Evolutionary conservation across 2,888 invertebrate genomes (phyloP).

Genomic region (Pammene fasciana): DNA sequence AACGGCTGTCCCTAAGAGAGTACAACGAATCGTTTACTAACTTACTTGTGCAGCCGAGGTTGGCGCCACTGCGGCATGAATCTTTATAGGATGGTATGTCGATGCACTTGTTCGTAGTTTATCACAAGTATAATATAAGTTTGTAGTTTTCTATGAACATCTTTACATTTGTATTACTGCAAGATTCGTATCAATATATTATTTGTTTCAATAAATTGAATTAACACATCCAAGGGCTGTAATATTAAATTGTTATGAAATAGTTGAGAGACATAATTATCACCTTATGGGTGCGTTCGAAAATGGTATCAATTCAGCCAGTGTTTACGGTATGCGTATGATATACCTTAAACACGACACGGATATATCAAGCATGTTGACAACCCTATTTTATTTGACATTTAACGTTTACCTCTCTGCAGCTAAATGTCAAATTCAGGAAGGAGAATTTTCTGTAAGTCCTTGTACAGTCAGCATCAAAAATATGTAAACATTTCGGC

Average conservation of each 20-base stretch:
- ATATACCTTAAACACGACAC: too few relatives aligned
- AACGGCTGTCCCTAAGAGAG: slow-evolving; percentile 27
- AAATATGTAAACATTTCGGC: too few relatives aligned
- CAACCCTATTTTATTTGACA: too few relatives aligned
- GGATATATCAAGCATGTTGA: too few relatives aligned
- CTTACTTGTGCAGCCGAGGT: slow-evolving; percentile 20
- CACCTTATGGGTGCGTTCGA: too few relatives aligned
- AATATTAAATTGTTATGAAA: neutral
- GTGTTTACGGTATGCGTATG: too few relatives aligned
- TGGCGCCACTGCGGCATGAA: neutral
- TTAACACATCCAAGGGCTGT: neutral
- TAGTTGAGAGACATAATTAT: neutral
- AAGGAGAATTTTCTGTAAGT: too few relatives aligned
- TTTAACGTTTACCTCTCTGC: too few relatives aligned
- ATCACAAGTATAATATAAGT: slow-evolving; percentile 8
- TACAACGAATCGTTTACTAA: slow-evolving; percentile 34
- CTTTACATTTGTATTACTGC: slow-evolving; percentile 10
- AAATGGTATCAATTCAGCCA: too few relatives aligned
- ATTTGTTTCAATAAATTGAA: slow-evolving; percentile 11
- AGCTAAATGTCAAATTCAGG: too few relatives aligned
- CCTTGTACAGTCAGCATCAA: too few relatives aligned
- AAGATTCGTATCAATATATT: neutral
- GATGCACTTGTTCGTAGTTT: neutral
- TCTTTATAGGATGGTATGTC: neutral
- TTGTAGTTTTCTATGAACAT: slow-evolving; percentile 9